Percentiles rank a stretch among this genome's conserved stretches.
These are phyloP conservation scores for Gymnogyps californianus DNA, from an alignment of 2,113 vertebrate genomes.

Conservation along the genomic window DNA sequence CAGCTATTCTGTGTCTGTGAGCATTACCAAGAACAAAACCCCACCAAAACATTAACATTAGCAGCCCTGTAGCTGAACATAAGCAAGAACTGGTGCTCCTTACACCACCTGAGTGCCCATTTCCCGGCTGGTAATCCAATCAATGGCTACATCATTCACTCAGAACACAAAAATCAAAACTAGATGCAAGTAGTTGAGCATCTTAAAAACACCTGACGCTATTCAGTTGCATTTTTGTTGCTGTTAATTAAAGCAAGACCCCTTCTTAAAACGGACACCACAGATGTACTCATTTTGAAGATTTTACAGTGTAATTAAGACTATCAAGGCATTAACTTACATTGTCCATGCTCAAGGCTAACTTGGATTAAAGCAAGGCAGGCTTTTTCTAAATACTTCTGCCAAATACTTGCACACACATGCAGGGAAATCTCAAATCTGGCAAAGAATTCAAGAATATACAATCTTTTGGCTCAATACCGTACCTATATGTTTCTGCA, in stretches of 20 bases:
- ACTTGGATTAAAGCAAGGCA: neutral
- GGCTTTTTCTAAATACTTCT: neutral
- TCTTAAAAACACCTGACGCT: neutral
- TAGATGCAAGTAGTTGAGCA: neutral
- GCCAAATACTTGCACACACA: neutral
- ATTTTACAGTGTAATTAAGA: neutral
- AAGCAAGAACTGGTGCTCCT: neutral
- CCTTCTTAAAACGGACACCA: neutral
- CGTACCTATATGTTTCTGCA: neutral
- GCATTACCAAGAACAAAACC: neutral
- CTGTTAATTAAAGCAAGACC: neutral
- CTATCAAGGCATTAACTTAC: neutral
- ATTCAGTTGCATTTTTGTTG: neutral
- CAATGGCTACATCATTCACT: neutral
- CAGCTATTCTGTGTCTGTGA: neutral
- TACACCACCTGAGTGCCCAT: neutral
- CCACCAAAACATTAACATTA: neutral
- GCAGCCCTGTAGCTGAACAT: neutral
- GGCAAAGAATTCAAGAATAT: neutral
- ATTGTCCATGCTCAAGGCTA: neutral
- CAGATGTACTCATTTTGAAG: neutral
- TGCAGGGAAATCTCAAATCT: neutral
- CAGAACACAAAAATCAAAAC: neutral
- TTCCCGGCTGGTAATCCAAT: neutral
- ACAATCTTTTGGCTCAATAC: neutral